A percentile compares a stretch with the other conserved stretches of the same genome.
These are phyloP conservation scores for Hippocampus zosterae DNA, from an alignment of 2,113 vertebrate genomes.

Conservation along the genomic window DNA sequence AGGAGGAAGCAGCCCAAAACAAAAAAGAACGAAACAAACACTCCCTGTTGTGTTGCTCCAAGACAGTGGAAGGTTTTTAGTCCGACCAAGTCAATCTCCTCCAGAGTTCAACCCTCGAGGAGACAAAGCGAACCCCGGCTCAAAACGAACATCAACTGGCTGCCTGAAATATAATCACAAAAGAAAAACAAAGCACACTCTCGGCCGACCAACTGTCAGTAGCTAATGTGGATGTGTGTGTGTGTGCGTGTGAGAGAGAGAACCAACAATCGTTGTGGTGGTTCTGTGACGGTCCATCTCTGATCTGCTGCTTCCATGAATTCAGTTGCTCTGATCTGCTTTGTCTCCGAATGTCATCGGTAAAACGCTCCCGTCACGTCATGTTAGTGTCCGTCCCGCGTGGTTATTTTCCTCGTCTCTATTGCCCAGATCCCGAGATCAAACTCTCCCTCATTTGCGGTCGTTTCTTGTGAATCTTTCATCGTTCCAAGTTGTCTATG, in stretches of 20 bases:
- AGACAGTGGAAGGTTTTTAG: too few species aligned
- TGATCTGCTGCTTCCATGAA: conserved; percentile 40
- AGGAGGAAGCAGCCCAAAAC: neutral
- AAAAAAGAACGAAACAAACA: neutral
- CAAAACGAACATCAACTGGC: too few species aligned
- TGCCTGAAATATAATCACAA: too few species aligned
- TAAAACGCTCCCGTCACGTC: neutral
- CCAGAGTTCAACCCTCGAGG: neutral
- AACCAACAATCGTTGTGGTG: conserved; percentile 11
- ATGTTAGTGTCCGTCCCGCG: neutral
- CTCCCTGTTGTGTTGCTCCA: neutral
- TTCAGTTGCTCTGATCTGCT: conserved; percentile 10
- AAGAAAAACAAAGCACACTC: too few species aligned
- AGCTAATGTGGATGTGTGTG: conserved; percentile 11
- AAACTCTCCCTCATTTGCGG: conserved; percentile 39
- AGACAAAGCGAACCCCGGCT: neutral
- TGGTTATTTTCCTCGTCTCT: neutral
- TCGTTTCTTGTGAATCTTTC: conserved; percentile 34
- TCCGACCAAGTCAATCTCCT: neutral
- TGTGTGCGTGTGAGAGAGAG: conserved; percentile 27
- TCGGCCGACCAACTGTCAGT: conserved; percentile 20
- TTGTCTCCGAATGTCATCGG: conserved; percentile 20
- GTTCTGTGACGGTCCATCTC: conserved; percentile 39
- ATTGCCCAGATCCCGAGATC: neutral
- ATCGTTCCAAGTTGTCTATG: neutral